Percentiles rank a stretch among this genome's conserved stretches.
These are phyloP conservation scores for Thermophis baileyi DNA, from an alignment of 2,113 vertebrate genomes.

Conservation along the genomic window DNA sequence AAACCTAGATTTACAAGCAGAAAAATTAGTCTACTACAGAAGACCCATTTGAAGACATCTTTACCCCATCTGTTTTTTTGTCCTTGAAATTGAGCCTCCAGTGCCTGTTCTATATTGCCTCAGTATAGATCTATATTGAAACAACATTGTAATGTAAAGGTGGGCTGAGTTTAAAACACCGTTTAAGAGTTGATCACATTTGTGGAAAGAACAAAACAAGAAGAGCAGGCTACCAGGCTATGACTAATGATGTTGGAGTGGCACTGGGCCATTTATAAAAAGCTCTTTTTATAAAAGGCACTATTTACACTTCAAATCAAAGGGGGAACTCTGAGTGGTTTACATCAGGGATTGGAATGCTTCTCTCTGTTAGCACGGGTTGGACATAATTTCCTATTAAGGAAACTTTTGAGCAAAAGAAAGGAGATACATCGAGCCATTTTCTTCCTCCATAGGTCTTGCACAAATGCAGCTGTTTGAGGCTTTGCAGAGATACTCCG, in stretches of 20 bases:
- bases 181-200: not conserved
- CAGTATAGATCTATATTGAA: not conserved
- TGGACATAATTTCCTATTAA: conserved; percentile 68
- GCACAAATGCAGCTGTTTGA: rapidly evolving
- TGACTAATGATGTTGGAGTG: conserved; percentile 43
- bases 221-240: rapidly evolving
- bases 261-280: conserved; percentile 50
- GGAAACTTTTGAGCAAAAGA: conserved; percentile 57
- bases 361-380: not conserved
- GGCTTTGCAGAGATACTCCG: not conserved
- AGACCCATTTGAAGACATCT: not conserved
- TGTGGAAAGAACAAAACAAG: not conserved
- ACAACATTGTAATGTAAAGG: not conserved
- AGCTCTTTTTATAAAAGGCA: conserved; percentile 54
- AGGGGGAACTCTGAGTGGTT: conserved; percentile 48
- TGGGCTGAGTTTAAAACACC: not conserved
- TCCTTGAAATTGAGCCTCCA: not conserved
- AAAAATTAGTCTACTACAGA: not conserved
- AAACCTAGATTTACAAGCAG: not conserved
- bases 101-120: not conserved
- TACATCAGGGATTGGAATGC: conserved; percentile 60
- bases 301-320: conserved; percentile 63
- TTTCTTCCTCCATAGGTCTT: conserved; percentile 34
- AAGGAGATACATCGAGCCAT: conserved; percentile 25
- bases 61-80: not conserved